Conservation (phyloP, 2,888 invertebrate species). For the Itoplectis maculator region DNA sequence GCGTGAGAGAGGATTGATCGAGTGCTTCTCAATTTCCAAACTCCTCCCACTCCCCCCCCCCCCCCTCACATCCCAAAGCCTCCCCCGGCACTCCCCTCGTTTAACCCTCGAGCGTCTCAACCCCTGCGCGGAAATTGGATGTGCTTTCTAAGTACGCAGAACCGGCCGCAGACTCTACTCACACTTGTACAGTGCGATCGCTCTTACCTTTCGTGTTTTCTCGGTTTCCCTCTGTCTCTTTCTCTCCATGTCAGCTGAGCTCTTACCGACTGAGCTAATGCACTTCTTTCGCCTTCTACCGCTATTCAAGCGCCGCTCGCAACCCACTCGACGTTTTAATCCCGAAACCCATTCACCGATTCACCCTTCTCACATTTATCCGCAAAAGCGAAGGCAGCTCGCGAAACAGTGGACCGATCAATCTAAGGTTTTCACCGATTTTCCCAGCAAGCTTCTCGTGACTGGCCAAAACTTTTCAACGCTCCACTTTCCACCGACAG, state of each 20-base stretch:
- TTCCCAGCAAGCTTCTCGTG: constrained; percentile 33
- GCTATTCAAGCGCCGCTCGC: constrained; percentile 73
- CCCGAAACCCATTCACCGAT: constrained; percentile 79
- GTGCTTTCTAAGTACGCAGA: constrained; percentile 63
- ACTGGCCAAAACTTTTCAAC: constrained; percentile 54
- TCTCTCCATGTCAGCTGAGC: constrained; percentile 22
- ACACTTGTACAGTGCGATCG: constrained; percentile 17
- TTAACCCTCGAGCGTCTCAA: constrained; percentile 64
- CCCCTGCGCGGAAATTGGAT: constrained; percentile 62
- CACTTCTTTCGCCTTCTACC: constrained; percentile 74
- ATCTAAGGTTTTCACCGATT: constrained; percentile 74
- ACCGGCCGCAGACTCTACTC: constrained; percentile 41
- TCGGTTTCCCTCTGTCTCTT: constrained; percentile 15
- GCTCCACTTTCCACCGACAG: background rate
- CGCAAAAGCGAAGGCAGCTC: background rate
- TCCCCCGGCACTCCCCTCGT: constrained; percentile 24
- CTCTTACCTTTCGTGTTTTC: constrained; percentile 18
- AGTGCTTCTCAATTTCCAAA: constrained; percentile 68
- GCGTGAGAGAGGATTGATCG: constrained; percentile 67
- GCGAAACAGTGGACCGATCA: constrained; percentile 79
- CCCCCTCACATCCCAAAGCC: too few relatives aligned
- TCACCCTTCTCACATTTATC: constrained; percentile 63
- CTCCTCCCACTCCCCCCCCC: constrained; percentile 58
- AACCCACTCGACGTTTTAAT: constrained; percentile 80
- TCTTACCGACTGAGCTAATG: constrained; percentile 76